Percentiles rank a stretch among this genome's conserved stretches.
These are phyloP conservation scores for Lindbergichthys nudifrons DNA, from an alignment of 2,797 vertebrate genomes.

Conservation along the genomic window DNA sequence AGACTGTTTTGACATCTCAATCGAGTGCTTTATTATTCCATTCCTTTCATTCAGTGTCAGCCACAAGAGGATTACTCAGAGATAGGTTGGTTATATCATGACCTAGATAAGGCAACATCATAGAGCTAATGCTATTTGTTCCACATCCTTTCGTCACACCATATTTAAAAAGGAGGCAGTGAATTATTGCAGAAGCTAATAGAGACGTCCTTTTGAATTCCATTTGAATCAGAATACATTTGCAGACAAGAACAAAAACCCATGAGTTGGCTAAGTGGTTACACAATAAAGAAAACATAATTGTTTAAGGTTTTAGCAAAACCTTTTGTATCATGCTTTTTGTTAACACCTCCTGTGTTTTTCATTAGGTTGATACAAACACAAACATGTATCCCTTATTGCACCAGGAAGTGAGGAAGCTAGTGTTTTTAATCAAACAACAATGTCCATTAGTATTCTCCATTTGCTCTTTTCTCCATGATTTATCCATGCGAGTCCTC, in stretches of 20 bases:
- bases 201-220: constrained; percentile 66
- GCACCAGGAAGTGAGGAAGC: not conserved
- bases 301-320: constrained; percentile 33
- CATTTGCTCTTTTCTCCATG: not conserved
- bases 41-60: constrained; percentile 78
- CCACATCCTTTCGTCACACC: constrained; percentile 74
- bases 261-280: constrained; percentile 31
- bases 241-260: constrained; percentile 34
- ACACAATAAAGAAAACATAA: not conserved
- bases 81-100: constrained; percentile 83
- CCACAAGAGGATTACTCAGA: constrained; percentile 79
- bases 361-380: not conserved
- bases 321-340: constrained; percentile 7
- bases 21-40: constrained; percentile 79
- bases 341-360: not conserved
- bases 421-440: not conserved
- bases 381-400: not conserved
- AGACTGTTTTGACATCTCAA: constrained; percentile 86
- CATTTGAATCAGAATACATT: constrained; percentile 51
- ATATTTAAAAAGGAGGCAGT: constrained; percentile 58
- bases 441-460: constrained; percentile 12
- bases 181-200: constrained; percentile 66
- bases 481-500: not conserved
- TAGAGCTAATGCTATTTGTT: constrained; percentile 81
- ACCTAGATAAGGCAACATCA: constrained; percentile 86